Evolutionary conservation across 2,888 invertebrate species (phyloP), one percentile per base, ranked within the genome.

Genomic region (Phragmatobia fuliginosa): DNA sequence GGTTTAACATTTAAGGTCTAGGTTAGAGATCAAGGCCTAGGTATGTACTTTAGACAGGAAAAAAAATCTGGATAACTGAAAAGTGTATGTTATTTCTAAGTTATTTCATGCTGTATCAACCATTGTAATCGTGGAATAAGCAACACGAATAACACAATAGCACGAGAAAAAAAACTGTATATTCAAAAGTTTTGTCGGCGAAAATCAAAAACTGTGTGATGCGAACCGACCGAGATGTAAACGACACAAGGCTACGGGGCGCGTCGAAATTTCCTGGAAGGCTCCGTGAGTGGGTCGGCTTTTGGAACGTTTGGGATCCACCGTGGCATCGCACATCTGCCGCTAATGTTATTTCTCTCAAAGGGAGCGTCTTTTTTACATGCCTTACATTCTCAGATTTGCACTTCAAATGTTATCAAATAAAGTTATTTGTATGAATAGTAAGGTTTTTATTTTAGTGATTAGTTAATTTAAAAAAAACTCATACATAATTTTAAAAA

Each of bases 211-310:
- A 88, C 84, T 85, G 86, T 87, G 80, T 89, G 88, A 85, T 84
- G 81, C 83, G 82, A 80, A 77, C 80, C 83, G 81, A 83, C 82
- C 81, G 81, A 83, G 87, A 85, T 83, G 83, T 87, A 85, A 86
- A 84, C 85, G 85, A 86, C 87, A 84, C 83, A 84, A 80, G 81
- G 80, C 83, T 82, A 78, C 80, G 63, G 72, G 78, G 88, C 85
- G 87, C 87, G 87, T 86, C 85, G 86, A 87, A 85, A 82, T 90
- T 94, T 95, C 94, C 91, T 87, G 92, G 94, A 95, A 95, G 94
- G 94, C 85, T 88, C 84, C 78, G 83, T 84, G 87, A 88, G 86
- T 90, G 89, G 88, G 87, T 87, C 90, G 88, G 85, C 87, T 88
- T 88, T 84, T 74, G 68, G 73, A 88, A 87, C 87, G 85, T 88